Percentiles rank a stretch among this genome's conserved stretches.
Conservation (phyloP, 2,888 invertebrate species). For the Limnephilus rhombicus region DNA sequence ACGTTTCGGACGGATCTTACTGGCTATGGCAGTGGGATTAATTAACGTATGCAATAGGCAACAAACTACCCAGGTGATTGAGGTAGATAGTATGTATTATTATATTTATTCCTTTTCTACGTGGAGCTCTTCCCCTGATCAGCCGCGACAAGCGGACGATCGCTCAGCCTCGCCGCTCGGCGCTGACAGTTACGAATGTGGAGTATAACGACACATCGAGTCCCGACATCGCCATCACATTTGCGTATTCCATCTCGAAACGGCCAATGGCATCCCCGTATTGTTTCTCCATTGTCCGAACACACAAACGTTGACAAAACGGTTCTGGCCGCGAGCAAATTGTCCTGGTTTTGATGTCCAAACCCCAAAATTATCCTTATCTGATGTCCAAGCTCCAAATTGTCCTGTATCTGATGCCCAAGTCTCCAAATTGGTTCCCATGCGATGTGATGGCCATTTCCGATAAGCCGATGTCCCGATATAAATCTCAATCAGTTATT, state of each 20-base stretch:
- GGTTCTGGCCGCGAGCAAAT: constrained; percentile 40
- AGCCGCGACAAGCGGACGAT: neutral
- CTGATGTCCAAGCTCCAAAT: constrained; percentile 28
- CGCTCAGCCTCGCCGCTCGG: constrained; percentile 4
- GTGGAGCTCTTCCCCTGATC: neutral
- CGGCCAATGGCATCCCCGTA: constrained; percentile 5
- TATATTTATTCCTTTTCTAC: neutral
- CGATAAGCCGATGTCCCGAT: constrained; percentile 35
- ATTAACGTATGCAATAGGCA: neutral
- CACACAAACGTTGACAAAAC: constrained; percentile 57
- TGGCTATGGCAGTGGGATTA: too few species aligned
- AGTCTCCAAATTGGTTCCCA: constrained; percentile 38
- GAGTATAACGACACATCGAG: constrained; percentile 54
- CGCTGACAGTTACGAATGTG: constrained; percentile 60
- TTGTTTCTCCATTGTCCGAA: constrained; percentile 50
- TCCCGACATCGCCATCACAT: constrained; percentile 49
- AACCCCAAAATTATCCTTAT: constrained; percentile 47
- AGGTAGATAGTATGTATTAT: neutral
- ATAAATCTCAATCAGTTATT: constrained; percentile 27
- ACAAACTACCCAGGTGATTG: neutral
- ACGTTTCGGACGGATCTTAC: too few species aligned
- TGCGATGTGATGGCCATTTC: constrained; percentile 38
- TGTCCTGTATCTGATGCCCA: constrained; percentile 48
- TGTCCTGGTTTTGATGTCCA: neutral
- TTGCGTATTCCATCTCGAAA: constrained; percentile 58